Evolutionary conservation across 2,888 invertebrate species (phyloP).

Genomic region (Crematogaster levior): DNA sequence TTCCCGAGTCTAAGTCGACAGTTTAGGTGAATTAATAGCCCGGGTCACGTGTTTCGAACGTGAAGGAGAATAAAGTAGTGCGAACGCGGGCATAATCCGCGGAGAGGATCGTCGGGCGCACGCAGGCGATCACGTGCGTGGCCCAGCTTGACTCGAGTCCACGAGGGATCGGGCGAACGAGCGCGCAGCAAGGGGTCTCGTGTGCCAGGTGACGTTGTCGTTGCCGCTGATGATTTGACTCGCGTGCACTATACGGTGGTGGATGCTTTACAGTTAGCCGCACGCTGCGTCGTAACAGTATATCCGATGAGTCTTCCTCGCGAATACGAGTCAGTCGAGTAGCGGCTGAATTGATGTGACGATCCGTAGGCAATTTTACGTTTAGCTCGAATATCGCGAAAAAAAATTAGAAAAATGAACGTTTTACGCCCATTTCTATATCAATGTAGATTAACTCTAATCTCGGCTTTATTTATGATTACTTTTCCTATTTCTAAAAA

Average conservation of each 20-base stretch:
- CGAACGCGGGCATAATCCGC: slow-evolving; percentile 32
- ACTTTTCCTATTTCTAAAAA: too few relatives aligned
- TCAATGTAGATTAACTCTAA: too few relatives aligned
- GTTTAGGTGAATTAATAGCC: background rate
- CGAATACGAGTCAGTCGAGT: slow-evolving; percentile 33
- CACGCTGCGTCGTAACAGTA: slow-evolving; percentile 74
- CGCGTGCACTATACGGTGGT: slow-evolving; percentile 52
- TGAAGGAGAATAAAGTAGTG: background rate
- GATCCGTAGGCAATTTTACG: slow-evolving; percentile 11
- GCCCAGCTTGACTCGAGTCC: slow-evolving; percentile 19
- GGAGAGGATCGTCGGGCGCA: background rate
- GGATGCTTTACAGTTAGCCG: slow-evolving; percentile 80
- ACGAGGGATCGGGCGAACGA: slow-evolving; percentile 32
- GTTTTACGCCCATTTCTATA: too few relatives aligned
- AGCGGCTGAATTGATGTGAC: slow-evolving; percentile 46
- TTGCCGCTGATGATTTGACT: slow-evolving; percentile 64
- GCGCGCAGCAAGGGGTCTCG: slow-evolving; percentile 60
- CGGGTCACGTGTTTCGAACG: background rate
- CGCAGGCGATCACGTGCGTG: slow-evolving; percentile 33
- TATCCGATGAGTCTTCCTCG: slow-evolving; percentile 49
- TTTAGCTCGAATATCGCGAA: background rate
- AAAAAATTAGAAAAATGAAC: background rate
- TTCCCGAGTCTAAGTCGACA: background rate
- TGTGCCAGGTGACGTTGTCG: slow-evolving; percentile 74
- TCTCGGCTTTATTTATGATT: too few relatives aligned